Evolutionary conservation across 2,113 vertebrate genomes (phyloP).

Genomic region (Calidris pygmaea): DNA sequence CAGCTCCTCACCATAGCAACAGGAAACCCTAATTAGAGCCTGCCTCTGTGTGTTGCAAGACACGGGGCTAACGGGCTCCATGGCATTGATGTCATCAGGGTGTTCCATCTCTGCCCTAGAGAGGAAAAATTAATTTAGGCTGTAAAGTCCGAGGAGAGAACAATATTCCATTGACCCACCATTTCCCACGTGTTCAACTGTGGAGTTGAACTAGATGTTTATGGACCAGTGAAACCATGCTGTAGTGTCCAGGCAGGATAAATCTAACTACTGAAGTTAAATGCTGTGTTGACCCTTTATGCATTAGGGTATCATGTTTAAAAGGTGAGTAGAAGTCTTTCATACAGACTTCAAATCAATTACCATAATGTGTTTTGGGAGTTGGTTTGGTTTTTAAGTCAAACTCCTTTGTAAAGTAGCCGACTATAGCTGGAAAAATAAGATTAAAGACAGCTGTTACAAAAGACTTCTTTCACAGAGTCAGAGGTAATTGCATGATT

Average conservation of each 20-base stretch:
- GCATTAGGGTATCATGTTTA: background rate
- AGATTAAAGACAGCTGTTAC: background rate
- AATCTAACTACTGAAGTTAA: background rate
- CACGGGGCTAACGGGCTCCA: background rate
- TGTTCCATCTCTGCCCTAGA: background rate
- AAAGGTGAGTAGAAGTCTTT: background rate
- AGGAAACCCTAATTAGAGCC: background rate
- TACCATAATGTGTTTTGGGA: rapidly evolving
- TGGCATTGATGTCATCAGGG: background rate
- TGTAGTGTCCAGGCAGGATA: background rate
- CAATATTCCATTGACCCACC: background rate
- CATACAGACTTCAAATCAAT: background rate
- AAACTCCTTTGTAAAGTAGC: background rate
- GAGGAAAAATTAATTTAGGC: background rate
- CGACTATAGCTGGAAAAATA: background rate
- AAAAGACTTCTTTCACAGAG: background rate
- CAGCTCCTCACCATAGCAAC: background rate
- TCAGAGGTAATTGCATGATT: background rate
- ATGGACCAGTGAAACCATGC: background rate
- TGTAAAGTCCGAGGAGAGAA: background rate
- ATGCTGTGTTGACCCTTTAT: background rate
- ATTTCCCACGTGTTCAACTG: background rate
- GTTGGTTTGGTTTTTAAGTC: background rate
- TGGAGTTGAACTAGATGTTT: background rate
- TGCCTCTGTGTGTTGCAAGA: background rate